phyloP scores from a whole-genome alignment of 2,797 vertebrate species.

The Sebastes hubbsi region DNA sequence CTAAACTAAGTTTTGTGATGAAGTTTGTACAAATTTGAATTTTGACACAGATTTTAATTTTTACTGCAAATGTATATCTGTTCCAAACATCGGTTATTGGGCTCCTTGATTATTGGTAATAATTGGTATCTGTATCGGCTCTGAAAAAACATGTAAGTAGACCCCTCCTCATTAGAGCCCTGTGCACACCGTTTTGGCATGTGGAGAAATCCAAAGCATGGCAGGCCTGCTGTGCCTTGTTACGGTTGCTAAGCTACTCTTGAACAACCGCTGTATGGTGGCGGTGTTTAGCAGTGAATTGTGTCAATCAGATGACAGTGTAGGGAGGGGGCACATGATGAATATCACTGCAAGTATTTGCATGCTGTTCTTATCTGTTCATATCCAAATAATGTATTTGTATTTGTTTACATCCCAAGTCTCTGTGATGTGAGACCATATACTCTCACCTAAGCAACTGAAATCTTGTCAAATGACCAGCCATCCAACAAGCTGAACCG shows the following conservation, averaged over 20 bases:
- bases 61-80: not conserved
- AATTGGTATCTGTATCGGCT: accelerated
- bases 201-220: not conserved
- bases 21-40: not conserved
- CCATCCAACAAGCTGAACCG: not conserved
- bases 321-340: not conserved
- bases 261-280: not conserved
- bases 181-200: not conserved
- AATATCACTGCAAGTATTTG: not conserved
- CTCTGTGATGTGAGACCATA: not conserved
- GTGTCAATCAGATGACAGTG: not conserved
- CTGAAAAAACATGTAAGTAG: not conserved
- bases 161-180: not conserved
- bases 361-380: not conserved
- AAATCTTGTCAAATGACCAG: not conserved
- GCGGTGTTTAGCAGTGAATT: not conserved
- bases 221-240: not conserved
- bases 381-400: not conserved
- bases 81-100: not conserved
- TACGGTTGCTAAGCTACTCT: not conserved
- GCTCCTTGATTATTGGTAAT: not conserved
- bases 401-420: not conserved
- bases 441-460: not conserved
- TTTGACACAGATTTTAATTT: not conserved
- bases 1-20: no score